A percentile compares a stretch with the other conserved stretches of the same genome.
Evolutionary conservation across 2,797 vertebrate genomes (phyloP).

Genomic region (Anguilla marmorata): DNA sequence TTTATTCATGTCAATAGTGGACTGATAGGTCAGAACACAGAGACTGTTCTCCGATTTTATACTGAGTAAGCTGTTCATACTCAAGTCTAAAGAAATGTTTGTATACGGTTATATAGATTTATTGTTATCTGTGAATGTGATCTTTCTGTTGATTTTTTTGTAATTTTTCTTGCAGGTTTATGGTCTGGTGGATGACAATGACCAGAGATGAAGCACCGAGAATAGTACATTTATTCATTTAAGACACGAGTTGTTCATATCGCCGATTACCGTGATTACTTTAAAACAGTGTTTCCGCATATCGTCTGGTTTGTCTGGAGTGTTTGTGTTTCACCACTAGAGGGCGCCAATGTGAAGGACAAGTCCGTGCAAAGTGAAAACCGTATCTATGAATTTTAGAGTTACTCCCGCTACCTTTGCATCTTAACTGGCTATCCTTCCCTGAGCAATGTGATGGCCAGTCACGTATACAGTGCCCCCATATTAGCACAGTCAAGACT

Average conservation of each 20-base stretch:
- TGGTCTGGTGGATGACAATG: neutral
- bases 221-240: neutral
- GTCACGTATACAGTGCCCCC: too few species aligned
- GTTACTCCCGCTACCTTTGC: neutral
- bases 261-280: neutral
- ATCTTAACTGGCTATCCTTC: neutral
- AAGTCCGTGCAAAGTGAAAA: neutral
- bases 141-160: neutral
- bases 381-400: neutral
- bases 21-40: neutral
- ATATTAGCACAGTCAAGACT: too few species aligned
- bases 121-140: neutral
- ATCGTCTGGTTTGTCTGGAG: neutral
- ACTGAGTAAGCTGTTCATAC: neutral
- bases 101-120: neutral
- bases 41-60: neutral
- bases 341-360: neutral
- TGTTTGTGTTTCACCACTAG: slow-evolving; percentile 1
- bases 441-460: too few species aligned
- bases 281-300: neutral
- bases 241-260: neutral
- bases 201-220: neutral
- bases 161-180: neutral
- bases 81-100: neutral
- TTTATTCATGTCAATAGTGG: too few species aligned